Conservation (phyloP, 2,888 invertebrate species). For the Osedax frankpressi region DNA sequence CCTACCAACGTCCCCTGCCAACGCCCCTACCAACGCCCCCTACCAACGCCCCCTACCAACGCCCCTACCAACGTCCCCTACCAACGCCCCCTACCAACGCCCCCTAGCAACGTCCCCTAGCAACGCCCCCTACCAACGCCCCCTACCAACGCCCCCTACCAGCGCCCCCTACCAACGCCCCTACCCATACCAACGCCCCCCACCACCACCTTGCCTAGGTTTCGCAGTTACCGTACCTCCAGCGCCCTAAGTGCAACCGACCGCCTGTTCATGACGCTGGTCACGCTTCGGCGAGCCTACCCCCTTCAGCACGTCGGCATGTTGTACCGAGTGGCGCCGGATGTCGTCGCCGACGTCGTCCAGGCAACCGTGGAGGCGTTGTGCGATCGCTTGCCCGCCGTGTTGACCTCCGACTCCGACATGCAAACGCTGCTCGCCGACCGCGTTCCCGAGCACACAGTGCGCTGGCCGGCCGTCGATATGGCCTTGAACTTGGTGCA, state of each 20-base stretch:
- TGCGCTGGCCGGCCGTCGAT: neutral
- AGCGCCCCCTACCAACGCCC: no score
- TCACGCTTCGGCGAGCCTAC: neutral
- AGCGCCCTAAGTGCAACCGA: neutral
- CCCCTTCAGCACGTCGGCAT: neutral
- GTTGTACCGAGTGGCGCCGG: neutral
- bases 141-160: no score
- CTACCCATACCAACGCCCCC: no score
- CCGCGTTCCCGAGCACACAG: neutral
- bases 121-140: no score
- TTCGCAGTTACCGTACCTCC: no score
- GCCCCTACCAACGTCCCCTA: no score
- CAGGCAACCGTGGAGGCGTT: neutral
- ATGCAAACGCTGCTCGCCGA: neutral
- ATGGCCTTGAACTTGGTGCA: neutral
- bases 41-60: no score
- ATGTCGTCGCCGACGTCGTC: neutral
- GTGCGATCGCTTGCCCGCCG: neutral
- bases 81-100: no score
- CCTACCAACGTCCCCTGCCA: no score
- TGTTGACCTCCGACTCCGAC: neutral
- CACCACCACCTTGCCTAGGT: no score
- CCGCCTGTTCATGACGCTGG: neutral
- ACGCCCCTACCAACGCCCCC: no score
- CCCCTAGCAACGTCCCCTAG: no score